Percentiles rank a stretch among this genome's conserved stretches.
These are phyloP conservation scores for Amblyopsis hoosieri DNA, from an alignment of 2,797 vertebrate species.

Conservation along the genomic window DNA sequence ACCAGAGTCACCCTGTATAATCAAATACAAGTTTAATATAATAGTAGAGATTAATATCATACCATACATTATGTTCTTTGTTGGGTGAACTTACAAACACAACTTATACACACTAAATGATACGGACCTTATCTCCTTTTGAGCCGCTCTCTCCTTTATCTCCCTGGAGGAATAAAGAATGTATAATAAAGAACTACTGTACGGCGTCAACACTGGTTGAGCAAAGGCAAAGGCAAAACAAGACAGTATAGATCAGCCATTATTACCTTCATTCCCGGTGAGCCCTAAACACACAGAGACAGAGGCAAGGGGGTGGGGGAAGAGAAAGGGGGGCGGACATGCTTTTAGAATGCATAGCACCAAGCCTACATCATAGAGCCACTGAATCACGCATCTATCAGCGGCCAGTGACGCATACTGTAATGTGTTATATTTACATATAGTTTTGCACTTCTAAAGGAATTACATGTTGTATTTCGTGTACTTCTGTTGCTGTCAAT, in stretches of 20 bases:
- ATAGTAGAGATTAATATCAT: conserved; percentile 25
- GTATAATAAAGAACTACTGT: conserved; percentile 13
- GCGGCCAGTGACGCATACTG: conserved; percentile 1
- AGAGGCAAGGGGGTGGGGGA: conserved; percentile 32
- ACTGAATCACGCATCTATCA: not conserved
- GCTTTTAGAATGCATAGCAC: conserved; percentile 51
- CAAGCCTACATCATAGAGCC: conserved; percentile 6
- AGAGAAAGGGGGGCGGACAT: conserved; percentile 42
- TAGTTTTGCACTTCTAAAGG: too few relatives aligned
- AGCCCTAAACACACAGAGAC: conserved; percentile 70
- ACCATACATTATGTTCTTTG: conserved; percentile 14
- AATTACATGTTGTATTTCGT: too few relatives aligned
- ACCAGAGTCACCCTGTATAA: conserved; percentile 77
- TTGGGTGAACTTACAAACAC: not conserved
- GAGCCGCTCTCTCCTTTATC: conserved; percentile 74
- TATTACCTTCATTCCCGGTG: conserved; percentile 77
- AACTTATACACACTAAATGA: conserved; percentile 3
- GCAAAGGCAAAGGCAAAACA: conserved; percentile 2
- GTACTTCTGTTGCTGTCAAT: too few relatives aligned
- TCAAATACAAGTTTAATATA: conserved; percentile 22
- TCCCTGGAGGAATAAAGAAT: conserved; percentile 65
- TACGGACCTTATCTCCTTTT: conserved; percentile 75
- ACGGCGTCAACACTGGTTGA: not conserved
- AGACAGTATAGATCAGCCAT: conserved; percentile 2
- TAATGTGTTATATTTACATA: not conserved